phyloP scores from a whole-genome alignment of 2,888 invertebrate species.

The Stenchaetothrips biformis region DNA sequence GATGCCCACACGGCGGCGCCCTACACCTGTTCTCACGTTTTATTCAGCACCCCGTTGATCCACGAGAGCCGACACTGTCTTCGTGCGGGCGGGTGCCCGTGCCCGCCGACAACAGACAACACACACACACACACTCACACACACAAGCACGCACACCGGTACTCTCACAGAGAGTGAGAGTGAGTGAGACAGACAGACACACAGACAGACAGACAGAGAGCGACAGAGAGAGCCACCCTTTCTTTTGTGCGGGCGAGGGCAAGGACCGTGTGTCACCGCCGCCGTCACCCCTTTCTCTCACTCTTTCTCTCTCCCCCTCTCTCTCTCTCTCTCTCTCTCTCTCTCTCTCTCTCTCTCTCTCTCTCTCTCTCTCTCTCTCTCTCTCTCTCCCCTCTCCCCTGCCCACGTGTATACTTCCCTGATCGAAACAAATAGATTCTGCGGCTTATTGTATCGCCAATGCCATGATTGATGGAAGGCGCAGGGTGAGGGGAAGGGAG shows the following conservation, averaged over 20 bases:
- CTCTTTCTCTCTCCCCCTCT: too few relatives aligned
- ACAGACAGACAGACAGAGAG: background rate
- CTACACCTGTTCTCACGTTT: slow-evolving; percentile 3
- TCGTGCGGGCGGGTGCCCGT: background rate
- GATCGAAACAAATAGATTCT: slow-evolving; percentile 21
- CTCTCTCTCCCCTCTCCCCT: background rate
- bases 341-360: too few relatives aligned
- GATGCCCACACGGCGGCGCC: background rate
- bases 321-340: too few relatives aligned
- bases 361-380: too few relatives aligned
- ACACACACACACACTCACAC: too few relatives aligned
- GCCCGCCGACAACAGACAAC: too few relatives aligned
- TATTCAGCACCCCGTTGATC: background rate
- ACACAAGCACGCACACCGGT: too few relatives aligned
- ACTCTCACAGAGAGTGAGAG: too few relatives aligned
- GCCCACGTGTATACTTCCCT: background rate
- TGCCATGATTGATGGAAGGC: slow-evolving; percentile 3
- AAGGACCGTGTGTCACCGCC: too few relatives aligned
- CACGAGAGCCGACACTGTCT: background rate
- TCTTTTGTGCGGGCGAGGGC: too few relatives aligned
- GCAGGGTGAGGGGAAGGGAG: background rate
- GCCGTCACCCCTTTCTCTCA: too few relatives aligned
- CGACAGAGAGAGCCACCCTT: background rate
- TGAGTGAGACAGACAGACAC: too few relatives aligned
- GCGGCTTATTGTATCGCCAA: slow-evolving; percentile 20